Conservation (phyloP, 2,888 invertebrate genomes). For the Tipula unca region DNA sequence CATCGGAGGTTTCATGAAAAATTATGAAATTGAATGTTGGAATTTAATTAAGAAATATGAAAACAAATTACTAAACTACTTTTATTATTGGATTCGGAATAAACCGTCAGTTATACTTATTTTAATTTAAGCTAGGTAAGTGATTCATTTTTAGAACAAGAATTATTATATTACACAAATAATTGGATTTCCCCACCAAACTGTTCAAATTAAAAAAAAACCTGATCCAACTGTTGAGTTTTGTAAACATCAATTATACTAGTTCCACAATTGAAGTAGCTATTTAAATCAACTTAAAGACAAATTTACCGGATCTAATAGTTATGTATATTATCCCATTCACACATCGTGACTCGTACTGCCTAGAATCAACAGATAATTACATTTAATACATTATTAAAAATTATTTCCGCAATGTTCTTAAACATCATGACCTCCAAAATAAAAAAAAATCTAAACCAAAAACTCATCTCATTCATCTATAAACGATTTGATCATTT, state of each 20-base stretch:
- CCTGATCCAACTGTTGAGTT: too few relatives aligned
- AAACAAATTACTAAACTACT: too few relatives aligned
- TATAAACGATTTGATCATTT: background rate
- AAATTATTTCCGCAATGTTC: background rate
- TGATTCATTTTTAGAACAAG: too few relatives aligned
- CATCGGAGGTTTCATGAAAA: background rate
- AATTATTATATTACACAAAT: too few relatives aligned
- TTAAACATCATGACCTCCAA: background rate
- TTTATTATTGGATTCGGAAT: background rate
- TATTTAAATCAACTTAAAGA: background rate
- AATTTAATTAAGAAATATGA: background rate
- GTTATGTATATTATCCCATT: background rate
- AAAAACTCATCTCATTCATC: too few relatives aligned
- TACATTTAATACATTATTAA: background rate
- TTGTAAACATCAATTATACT: too few relatives aligned
- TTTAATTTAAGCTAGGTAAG: too few relatives aligned
- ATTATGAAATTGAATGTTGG: background rate
- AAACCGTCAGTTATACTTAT: background rate
- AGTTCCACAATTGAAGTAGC: too few relatives aligned
- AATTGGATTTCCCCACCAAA: too few relatives aligned
- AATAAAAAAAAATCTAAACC: too few relatives aligned
- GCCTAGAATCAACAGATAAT: background rate
- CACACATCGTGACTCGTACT: background rate
- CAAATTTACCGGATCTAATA: background rate
- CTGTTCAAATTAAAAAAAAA: too few relatives aligned